Evolutionary conservation across 1,140 invertebrate species (phyloP), one percentile per base, ranked within the genome.

Genomic region (Trachymyrmex septentrionalis): DNA sequence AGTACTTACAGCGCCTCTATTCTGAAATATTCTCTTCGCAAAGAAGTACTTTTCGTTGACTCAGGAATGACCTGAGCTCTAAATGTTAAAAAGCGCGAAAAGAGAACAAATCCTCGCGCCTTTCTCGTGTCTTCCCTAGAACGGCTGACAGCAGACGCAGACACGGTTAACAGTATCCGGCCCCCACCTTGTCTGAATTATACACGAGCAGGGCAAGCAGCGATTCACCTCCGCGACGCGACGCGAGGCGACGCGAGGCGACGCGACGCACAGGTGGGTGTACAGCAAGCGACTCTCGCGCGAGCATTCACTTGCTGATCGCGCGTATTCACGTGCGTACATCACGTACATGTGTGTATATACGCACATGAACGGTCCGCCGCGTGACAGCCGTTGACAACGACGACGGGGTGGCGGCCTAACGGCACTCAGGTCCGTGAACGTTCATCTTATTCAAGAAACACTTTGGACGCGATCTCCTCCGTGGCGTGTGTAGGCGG

Each of bases 111-210:
- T 21, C 48, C 73, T 53, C 57, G 53, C 34, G 50, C 64, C 38
- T 69, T 24, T 69, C 66, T 21, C 44, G 81, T 69, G 64, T 88
- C 89, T 86, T 77, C 21, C 82, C 77, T 86, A 84, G 88, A 69
- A 34, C 89, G 82, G 44, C 75, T 86, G 88, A 86, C 88, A 86
- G 81, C 66, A 69, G 38, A 69, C 21, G 66, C 38, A 69, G 38
- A 69, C 88, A 69, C 88, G 84, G 88, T 90, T 91, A 91, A 91
- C 90, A 91, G 90, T 91, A 90, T 88, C 87, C 87, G 57, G 53
- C 90, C 78, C 87, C 89, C 85, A 88, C 85, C 59, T 48, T 55
- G 73, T 30, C 78, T 88, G 89, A 90, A 91, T 90, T 84, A 88
- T 88, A 88, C 57, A 67, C 87, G 59, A 80, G 77, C 72, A 80